Evolutionary conservation across 2,888 invertebrate genomes (phyloP).

Genomic region (Hemaris fuciformis): DNA sequence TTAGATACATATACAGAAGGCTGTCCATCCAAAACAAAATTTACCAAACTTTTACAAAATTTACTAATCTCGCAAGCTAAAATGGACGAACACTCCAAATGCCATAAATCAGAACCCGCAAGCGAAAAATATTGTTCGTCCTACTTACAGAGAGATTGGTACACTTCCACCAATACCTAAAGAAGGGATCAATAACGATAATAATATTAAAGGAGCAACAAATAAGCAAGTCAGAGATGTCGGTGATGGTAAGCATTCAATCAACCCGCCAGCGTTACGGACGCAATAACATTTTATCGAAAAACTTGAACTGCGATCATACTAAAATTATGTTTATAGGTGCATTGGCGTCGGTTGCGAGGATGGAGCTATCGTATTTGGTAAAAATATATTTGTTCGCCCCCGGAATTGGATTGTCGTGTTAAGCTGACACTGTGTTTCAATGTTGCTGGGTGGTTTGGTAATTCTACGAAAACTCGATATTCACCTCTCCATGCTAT

Average conservation of each 20-base stretch:
- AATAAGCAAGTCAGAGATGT: background rate
- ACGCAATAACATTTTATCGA: constrained; percentile 9
- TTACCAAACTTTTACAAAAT: too few relatives aligned
- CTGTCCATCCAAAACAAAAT: too few relatives aligned
- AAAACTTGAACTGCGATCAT: constrained; percentile 6
- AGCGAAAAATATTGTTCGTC: background rate
- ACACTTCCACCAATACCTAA: too few relatives aligned
- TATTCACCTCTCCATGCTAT: too few relatives aligned
- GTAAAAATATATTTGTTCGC: background rate
- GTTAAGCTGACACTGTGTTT: background rate
- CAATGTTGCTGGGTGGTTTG: background rate
- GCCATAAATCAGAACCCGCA: background rate
- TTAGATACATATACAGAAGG: too few relatives aligned
- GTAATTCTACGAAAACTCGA: too few relatives aligned
- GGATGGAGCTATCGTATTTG: background rate
- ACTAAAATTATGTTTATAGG: constrained; percentile 10
- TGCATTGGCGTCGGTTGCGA: background rate
- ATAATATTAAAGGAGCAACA: background rate
- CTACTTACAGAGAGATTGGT: too few relatives aligned
- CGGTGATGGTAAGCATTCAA: constrained; percentile 8
- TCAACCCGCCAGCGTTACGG: background rate
- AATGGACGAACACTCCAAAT: too few relatives aligned
- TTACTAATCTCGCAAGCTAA: background rate
- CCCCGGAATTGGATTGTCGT: background rate
- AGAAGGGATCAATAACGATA: background rate